Base-by-base conservation (phyloP, 2,888 invertebrate genomes). In the Falcaria lacertinaria region DNA sequence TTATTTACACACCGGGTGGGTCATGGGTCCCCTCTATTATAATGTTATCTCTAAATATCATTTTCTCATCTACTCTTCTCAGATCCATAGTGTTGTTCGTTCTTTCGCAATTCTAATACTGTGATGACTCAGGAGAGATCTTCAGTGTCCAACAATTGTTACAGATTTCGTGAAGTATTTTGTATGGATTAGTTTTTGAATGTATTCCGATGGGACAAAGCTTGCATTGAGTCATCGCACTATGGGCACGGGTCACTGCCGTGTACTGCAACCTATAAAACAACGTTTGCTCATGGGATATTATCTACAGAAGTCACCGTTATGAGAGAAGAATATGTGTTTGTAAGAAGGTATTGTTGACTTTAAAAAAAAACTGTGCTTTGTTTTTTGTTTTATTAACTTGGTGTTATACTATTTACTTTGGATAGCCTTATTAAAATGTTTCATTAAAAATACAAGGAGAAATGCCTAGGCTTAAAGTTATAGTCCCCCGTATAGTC, bases 201-300 rank as follows among this genome's bases (percentile, higher is more conserved):
- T 79, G 19, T n/a, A 37, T 25, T 37, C 79, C 72, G 65, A 80
- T 74, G 79, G 79, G 87, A 86, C 82, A 80, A 86, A 88, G 87
- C 80, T 88, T 88, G 88, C 88, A 89, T 88, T 88, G 88, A 87
- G 88, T 89, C 88, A 88, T 88, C 88, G 88, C 88, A 89, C 86
- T 88, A 88, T 88, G 78, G 80, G 75, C 76, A 73, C 67, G 76
- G 76, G 74, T 68, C 55, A 61, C 71, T 71, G 13, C 36, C 22
- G 15, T 13, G 22, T 25, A 22, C 6, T 22, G 19, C 22, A 22
- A 22, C 14, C 8, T 22, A 25, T 22, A 8, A 38, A 17, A n/a
- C 19, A 39, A 15, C 43, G 37, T 16, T 34, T 22, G 38, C 34
- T 43, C 33, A 39, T 25, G 42, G 22, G 39, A 28, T 28, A 40